Conservation (phyloP, 2,888 invertebrate genomes). For the Lasioglossum marginatum region DNA sequence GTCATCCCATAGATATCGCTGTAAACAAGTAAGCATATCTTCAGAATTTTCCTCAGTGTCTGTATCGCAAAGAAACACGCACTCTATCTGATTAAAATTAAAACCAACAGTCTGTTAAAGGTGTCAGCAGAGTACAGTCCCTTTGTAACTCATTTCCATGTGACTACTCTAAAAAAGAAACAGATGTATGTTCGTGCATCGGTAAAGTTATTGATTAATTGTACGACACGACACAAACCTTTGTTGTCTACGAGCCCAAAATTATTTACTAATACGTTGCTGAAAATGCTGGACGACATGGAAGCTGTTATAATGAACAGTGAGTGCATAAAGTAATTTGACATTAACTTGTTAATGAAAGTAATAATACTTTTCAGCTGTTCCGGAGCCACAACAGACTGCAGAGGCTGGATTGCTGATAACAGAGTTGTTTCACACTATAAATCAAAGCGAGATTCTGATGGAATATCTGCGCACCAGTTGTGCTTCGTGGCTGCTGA, state of each 20-base stretch:
- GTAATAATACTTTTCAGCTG: slow-evolving; percentile 73
- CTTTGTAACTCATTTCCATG: slow-evolving; percentile 83
- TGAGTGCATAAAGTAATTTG: slow-evolving; percentile 71
- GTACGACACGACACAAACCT: slow-evolving; percentile 86
- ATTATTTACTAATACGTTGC: slow-evolving; percentile 85
- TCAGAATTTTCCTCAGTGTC: slow-evolving; percentile 1
- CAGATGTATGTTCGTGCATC: slow-evolving; percentile 87
- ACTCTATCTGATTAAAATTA: slow-evolving; percentile 5
- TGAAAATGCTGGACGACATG: slow-evolving; percentile 86
- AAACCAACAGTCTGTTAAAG: slow-evolving; percentile 86
- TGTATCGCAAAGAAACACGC: neutral
- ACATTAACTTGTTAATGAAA: slow-evolving; percentile 17
- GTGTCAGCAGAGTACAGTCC: slow-evolving; percentile 87
- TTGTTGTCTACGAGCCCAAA: slow-evolving; percentile 85
- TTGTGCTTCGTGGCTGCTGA: slow-evolving; percentile 85
- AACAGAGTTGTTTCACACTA: slow-evolving; percentile 85
- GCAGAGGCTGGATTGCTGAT: slow-evolving; percentile 86
- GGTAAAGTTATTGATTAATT: slow-evolving; percentile 87
- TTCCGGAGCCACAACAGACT: slow-evolving; percentile 82
- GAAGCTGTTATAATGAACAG: slow-evolving; percentile 85
- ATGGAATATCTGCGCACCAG: slow-evolving; percentile 80
- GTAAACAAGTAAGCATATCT: slow-evolving; percentile 85
- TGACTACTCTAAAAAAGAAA: slow-evolving; percentile 86
- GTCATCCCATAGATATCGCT: slow-evolving; percentile 86
- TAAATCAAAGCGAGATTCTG: slow-evolving; percentile 82